Conservation (phyloP, 2,797 vertebrate species). For the Acrocephalus scirpaceus region DNA sequence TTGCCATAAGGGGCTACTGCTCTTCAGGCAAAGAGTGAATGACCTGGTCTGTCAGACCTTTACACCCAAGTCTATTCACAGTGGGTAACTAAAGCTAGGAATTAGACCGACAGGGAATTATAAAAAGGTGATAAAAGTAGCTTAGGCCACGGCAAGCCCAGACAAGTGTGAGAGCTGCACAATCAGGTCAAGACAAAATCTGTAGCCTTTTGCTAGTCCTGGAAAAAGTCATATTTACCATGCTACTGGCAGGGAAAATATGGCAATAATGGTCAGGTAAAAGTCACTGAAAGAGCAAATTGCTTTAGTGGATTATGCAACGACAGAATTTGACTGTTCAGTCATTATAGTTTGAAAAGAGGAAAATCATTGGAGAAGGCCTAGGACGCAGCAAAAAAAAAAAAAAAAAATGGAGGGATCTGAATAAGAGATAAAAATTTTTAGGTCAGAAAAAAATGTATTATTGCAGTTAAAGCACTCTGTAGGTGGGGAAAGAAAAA, state of each 20-base stretch:
- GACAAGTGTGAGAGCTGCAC: neutral
- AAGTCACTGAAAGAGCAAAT: neutral
- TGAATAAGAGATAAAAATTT: neutral
- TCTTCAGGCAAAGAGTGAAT: neutral
- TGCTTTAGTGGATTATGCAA: neutral
- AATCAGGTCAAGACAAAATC: neutral
- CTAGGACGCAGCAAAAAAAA: neutral
- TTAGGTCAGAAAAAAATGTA: neutral
- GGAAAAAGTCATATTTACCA: neutral
- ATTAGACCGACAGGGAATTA: neutral
- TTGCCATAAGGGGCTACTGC: neutral
- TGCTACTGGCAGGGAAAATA: neutral
- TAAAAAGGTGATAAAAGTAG: neutral
- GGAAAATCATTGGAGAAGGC: neutral
- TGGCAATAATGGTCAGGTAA: neutral
- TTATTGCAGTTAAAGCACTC: neutral
- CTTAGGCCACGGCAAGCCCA: neutral
- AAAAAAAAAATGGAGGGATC: neutral
- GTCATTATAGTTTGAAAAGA: neutral
- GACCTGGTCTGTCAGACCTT: neutral
- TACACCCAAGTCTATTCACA: neutral
- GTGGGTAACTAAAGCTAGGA: neutral
- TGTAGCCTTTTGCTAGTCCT: neutral
- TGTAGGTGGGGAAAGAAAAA: neutral
- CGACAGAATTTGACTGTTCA: neutral